Conservation (phyloP, 2,797 vertebrate genomes). For the Echiichthys vipera region DNA sequence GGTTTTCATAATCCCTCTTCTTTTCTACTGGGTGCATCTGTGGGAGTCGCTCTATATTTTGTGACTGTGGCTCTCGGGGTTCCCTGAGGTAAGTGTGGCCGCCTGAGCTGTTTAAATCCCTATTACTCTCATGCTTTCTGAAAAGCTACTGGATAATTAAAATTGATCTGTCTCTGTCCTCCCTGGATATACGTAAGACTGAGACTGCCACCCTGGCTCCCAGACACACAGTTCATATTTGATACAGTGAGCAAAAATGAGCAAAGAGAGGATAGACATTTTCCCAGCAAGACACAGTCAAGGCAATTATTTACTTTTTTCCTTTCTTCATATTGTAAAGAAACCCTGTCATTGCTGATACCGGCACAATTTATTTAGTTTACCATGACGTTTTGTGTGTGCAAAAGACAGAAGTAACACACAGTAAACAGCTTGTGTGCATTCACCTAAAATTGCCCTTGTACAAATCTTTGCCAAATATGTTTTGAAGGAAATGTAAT, state of each 20-base stretch:
- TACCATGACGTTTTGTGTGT: not conserved
- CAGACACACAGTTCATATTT: slow-evolving; percentile 28
- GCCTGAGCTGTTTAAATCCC: slow-evolving; percentile 68
- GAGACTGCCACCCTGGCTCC: slow-evolving; percentile 15
- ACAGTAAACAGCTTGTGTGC: not conserved
- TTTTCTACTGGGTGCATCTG: slow-evolving; percentile 8
- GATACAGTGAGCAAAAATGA: slow-evolving; percentile 20
- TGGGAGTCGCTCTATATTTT: slow-evolving; percentile 47
- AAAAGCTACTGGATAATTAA: slow-evolving; percentile 68
- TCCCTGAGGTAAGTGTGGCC: slow-evolving; percentile 57
- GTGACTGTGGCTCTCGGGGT: slow-evolving; percentile 27
- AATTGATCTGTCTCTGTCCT: slow-evolving; percentile 73
- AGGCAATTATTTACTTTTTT: not conserved
- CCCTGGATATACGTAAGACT: slow-evolving; percentile 24
- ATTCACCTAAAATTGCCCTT: not conserved
- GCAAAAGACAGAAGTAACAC: not conserved
- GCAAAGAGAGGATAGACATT: not conserved
- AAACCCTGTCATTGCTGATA: not conserved
- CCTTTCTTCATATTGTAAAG: not conserved
- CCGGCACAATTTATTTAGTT: not conserved
- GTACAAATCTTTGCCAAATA: not conserved
- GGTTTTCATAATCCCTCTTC: slow-evolving; percentile 43
- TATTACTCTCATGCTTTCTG: slow-evolving; percentile 65
- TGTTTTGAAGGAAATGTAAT: not conserved
- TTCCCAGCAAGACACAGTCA: not conserved